These are phyloP conservation scores for Marmota monax DNA, from an alignment of 2,113 vertebrate species.

Conservation along the genomic window DNA sequence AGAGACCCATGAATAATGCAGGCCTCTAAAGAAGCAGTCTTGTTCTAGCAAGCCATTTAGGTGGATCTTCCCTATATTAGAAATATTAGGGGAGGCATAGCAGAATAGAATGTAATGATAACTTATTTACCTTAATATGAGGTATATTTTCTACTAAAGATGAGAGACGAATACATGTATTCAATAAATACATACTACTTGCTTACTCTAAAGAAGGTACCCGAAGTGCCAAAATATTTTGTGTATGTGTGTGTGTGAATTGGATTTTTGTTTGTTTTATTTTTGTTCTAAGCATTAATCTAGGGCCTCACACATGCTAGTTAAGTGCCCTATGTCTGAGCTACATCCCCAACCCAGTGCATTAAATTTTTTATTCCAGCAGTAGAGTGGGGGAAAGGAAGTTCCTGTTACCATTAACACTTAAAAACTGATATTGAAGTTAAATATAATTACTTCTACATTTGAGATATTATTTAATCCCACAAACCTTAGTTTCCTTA, in stretches of 20 bases:
- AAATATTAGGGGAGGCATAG: not conserved
- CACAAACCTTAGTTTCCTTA: slow-evolving; percentile 29
- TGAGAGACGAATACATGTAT: not conserved
- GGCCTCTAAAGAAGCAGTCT: not conserved
- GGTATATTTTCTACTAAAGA: not conserved
- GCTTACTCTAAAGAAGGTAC: not conserved
- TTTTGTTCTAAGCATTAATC: too few species aligned
- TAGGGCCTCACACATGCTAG: too few species aligned
- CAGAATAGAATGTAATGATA: not conserved
- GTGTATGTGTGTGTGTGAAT: not conserved
- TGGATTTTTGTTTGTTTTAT: too few species aligned
- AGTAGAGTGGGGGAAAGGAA: not conserved
- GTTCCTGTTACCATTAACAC: not conserved
- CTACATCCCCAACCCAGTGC: not conserved
- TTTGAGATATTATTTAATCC: slow-evolving; percentile 17
- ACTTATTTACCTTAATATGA: not conserved
- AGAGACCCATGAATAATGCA: not conserved
- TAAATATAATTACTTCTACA: not conserved
- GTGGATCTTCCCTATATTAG: not conserved
- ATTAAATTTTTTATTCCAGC: not conserved
- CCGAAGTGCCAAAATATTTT: not conserved
- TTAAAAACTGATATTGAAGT: slow-evolving; percentile 44
- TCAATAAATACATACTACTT: not conserved
- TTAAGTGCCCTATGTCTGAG: too few species aligned
- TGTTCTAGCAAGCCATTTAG: not conserved